Percentiles rank a stretch among this genome's conserved stretches.
Evolutionary conservation across 1,140 invertebrate species (phyloP).

Genomic region (Melanaphis sacchari): DNA sequence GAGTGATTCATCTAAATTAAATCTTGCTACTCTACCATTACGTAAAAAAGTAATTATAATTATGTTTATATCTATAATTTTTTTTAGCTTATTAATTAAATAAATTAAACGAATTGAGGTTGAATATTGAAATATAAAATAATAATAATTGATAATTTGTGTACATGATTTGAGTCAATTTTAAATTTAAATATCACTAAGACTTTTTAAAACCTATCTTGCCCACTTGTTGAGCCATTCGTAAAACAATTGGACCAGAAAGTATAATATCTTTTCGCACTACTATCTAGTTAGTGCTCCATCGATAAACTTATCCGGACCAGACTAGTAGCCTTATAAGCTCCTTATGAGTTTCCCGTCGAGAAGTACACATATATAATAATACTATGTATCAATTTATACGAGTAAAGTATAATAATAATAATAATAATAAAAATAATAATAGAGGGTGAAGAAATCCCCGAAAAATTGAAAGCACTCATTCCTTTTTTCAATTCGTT

Average conservation of each 20-base stretch:
- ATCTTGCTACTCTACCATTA: neutral
- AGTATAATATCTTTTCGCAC: slow-evolving; percentile 45
- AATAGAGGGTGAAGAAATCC: slow-evolving; percentile 53
- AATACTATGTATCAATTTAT: slow-evolving; percentile 29
- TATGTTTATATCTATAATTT: neutral
- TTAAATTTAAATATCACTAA: neutral
- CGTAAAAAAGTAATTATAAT: neutral
- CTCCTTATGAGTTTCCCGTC: slow-evolving; percentile 54
- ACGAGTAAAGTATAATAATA: slow-evolving; percentile 5
- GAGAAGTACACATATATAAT: slow-evolving; percentile 34
- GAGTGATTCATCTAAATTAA: neutral
- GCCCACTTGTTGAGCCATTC: slow-evolving; percentile 23
- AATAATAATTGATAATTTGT: neutral
- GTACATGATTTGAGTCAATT: neutral
- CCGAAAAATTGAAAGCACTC: slow-evolving; percentile 53
- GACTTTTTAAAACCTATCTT: neutral
- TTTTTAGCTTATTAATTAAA: neutral
- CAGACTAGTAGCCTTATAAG: slow-evolving; percentile 35
- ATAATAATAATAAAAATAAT: slow-evolving; percentile 42
- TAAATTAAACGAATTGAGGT: neutral
- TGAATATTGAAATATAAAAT: neutral
- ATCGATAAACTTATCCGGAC: slow-evolving; percentile 48
- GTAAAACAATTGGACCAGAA: neutral
- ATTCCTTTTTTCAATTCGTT: slow-evolving; percentile 20
- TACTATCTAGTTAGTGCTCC: slow-evolving; percentile 30